Evolutionary conservation across 2,113 vertebrate genomes (phyloP).

Genomic region (Verasper variegatus): DNA sequence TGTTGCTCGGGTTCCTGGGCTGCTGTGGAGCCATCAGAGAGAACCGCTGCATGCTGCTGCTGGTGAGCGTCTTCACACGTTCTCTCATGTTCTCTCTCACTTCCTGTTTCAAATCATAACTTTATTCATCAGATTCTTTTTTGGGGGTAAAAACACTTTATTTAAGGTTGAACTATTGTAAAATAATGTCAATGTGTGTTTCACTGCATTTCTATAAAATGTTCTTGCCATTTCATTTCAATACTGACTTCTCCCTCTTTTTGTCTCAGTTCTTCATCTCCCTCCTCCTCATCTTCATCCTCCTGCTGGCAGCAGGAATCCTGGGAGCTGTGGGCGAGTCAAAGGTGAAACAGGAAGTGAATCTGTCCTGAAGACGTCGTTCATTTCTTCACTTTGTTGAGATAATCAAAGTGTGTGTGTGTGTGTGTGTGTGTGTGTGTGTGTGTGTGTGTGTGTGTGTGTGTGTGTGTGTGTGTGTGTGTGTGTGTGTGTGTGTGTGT

Average conservation of each 20-base stretch:
- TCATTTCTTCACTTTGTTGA: background rate
- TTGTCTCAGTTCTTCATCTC: conserved; percentile 76
- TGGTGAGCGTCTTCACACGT: conserved; percentile 74
- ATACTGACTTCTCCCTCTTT: background rate
- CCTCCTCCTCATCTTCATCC: conserved; percentile 79
- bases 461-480: background rate
- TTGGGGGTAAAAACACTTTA: too few species aligned
- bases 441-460: background rate
- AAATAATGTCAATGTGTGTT: too few species aligned
- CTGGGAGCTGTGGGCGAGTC: conserved; percentile 58
- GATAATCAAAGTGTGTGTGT: background rate
- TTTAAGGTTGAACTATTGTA: too few species aligned
- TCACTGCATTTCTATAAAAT: too few species aligned
- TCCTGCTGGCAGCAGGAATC: conserved; percentile 78
- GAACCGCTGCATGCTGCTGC: conserved; percentile 87
- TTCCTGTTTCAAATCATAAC: too few species aligned
- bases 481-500: background rate
- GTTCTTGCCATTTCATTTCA: background rate
- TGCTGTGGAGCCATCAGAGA: conserved; percentile 89
- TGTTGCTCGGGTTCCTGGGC: conserved; percentile 90
- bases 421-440: background rate
- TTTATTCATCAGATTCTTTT: too few species aligned
- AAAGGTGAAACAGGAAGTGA: conserved; percentile 48
- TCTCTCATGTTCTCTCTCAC: too few species aligned
- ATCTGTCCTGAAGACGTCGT: accelerated